These are phyloP conservation scores for Drosophila prolongata DNA, from an alignment of 2,888 invertebrate genomes.

Conservation along the genomic window DNA sequence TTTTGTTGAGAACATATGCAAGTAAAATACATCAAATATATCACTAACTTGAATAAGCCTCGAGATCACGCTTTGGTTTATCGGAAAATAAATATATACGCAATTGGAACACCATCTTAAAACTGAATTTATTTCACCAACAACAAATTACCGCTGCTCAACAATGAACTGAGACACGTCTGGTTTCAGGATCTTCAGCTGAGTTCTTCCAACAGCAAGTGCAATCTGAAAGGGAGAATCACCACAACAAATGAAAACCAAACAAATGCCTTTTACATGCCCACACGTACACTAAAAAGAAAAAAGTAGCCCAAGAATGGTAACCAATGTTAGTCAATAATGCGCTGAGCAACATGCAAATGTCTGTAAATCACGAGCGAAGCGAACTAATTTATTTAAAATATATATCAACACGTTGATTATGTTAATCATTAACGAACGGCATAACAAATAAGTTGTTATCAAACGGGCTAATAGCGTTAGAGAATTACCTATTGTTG, in stretches of 20 bases:
- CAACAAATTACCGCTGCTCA: slow-evolving; percentile 8
- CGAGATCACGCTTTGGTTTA: slow-evolving; percentile 64
- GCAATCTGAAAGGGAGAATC: slow-evolving; percentile 4
- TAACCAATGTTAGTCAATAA: slow-evolving; percentile 49
- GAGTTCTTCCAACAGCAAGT: slow-evolving; percentile 24
- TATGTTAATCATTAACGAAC: slow-evolving; percentile 62
- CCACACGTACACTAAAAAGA: slow-evolving; percentile 72
- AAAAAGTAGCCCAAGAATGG: slow-evolving; percentile 20
- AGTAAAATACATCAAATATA: slow-evolving; percentile 64
- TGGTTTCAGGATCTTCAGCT: slow-evolving; percentile 22
- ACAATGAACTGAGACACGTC: slow-evolving; percentile 16
- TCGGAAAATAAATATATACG: slow-evolving; percentile 24
- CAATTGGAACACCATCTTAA: slow-evolving; percentile 44
- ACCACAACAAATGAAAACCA: slow-evolving; percentile 59
- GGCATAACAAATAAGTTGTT: slow-evolving; percentile 58
- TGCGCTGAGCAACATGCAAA: slow-evolving; percentile 16
- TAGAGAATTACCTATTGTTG: slow-evolving; percentile 65
- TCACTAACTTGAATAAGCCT: slow-evolving; percentile 62
- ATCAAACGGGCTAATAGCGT: slow-evolving; percentile 26
- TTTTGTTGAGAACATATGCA: slow-evolving; percentile 63
- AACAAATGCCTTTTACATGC: slow-evolving; percentile 81
- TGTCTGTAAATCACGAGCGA: slow-evolving; percentile 27
- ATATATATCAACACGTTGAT: slow-evolving; percentile 66
- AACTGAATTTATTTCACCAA: slow-evolving; percentile 36
- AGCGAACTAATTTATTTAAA: slow-evolving; percentile 45